These are phyloP conservation scores for Neotragus moschatus DNA, from an alignment of 2,113 vertebrate genomes.

Conservation along the genomic window DNA sequence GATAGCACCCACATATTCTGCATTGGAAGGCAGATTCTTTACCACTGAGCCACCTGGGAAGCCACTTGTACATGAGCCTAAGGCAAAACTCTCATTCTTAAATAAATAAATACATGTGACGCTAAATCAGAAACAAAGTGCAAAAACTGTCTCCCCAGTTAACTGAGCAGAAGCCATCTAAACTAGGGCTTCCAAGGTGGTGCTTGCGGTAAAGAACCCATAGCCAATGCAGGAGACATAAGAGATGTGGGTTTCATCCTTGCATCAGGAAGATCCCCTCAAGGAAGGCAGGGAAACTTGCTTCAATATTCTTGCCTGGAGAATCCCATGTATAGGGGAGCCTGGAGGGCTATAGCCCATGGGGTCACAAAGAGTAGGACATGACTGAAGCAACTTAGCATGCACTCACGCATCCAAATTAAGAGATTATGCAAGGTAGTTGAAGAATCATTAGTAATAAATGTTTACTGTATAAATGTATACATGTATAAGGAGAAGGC, in stretches of 20 bases:
- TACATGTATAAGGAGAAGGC: neutral
- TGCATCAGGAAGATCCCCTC: neutral
- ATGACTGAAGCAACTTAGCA: neutral
- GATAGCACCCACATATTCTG: neutral
- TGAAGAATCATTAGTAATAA: neutral
- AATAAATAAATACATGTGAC: neutral
- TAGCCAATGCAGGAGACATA: neutral
- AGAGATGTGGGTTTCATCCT: neutral
- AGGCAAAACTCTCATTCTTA: neutral
- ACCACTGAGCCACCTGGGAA: neutral
- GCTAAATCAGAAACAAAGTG: neutral
- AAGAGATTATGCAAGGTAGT: neutral
- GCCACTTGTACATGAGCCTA: neutral
- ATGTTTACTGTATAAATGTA: neutral
- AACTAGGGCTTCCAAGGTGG: neutral
- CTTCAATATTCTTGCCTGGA: neutral
- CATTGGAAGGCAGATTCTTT: neutral
- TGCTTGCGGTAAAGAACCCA: neutral
- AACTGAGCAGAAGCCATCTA: neutral
- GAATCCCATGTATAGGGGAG: neutral
- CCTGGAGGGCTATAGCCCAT: neutral
- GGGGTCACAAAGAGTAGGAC: neutral
- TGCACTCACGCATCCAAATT: neutral
- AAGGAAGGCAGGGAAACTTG: neutral
- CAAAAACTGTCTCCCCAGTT: neutral